Base-by-base conservation (phyloP, 2,797 vertebrate species). In the Phataginus tricuspis region DNA sequence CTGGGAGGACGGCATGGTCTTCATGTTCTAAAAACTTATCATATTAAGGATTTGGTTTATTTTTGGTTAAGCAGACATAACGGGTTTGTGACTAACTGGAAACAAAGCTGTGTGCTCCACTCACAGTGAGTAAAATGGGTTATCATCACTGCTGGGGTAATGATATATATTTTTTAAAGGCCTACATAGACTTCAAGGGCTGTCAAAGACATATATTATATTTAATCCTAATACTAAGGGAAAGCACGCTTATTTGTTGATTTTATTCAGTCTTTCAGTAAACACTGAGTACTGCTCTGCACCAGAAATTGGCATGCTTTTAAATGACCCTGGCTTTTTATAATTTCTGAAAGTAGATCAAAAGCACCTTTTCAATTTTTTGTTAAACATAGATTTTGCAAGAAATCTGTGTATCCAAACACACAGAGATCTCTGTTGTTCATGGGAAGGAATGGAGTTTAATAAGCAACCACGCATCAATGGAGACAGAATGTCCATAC, bases 291-390 rank as follows among this genome's bases (percentile, higher is more conserved):
- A 59, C 31, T 84, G 49, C 49, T 88, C 6, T 29, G 16, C 4
- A 92, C 18, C 13, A 68, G 74, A 91, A 85, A 64, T 27, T 31
- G 31, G 42, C 39, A n/a, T 19, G 10, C 72, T 94, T 94, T 91
- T 64, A 90, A 92, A 90, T 13, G 83, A 61, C 42, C 59, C 42
- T 51, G 69, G 53, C 19, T 89, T 85, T 49, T 72, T 59, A 92
- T 34, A 95, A 93, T 25, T 90, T 94, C 92, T 39, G 4, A 92
- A 63, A 94, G 53, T 13, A 89, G 31, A 78, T 77, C 19, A 82
- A 95, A 87, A 88, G 5, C 37, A 88, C 15, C 5, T 80, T 83
- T 92, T 85, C 9, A 61, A 59, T 64, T 55, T 75, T 74, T 61
- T 61, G 45, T 66, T 74, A 86, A 84, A 87, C 16, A 57, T 11